Percentiles rank a stretch among this genome's conserved stretches.
Conservation (phyloP, 2,113 vertebrate genomes). For the Dasyornis broadbenti region DNA sequence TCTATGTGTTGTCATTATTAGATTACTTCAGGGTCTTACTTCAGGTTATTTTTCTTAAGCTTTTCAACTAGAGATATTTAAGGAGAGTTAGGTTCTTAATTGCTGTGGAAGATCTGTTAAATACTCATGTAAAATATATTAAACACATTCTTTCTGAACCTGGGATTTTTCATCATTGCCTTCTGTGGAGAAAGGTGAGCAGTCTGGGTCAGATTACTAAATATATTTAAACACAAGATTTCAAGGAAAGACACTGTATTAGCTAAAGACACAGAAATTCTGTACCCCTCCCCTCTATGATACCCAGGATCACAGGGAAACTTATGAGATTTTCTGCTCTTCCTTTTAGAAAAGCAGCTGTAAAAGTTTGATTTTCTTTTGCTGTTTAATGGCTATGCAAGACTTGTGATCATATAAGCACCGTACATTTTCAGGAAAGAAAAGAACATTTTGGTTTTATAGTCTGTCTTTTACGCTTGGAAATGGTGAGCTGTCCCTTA, state of each 20-base stretch:
- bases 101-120: not conserved
- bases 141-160: not conserved
- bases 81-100: not conserved
- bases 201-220: not conserved
- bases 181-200: not conserved
- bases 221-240: not conserved
- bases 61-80: not conserved
- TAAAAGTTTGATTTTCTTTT: not conserved
- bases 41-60: not conserved
- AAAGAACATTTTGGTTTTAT: not conserved
- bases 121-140: not conserved
- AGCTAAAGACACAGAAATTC: not conserved
- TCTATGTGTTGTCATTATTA: not conserved
- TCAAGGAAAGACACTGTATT: not conserved
- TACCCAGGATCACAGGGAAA: not conserved
- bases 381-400: not conserved
- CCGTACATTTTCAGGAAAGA: not conserved
- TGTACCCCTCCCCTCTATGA: not conserved
- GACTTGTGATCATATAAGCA: not conserved
- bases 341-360: not conserved
- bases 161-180: not conserved
- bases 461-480: not conserved
- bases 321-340: not conserved
- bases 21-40: not conserved
- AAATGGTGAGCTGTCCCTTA: not conserved